phyloP scores from a whole-genome alignment of 1,140 invertebrate genomes.

The Mycetomoellerius zeteki region DNA sequence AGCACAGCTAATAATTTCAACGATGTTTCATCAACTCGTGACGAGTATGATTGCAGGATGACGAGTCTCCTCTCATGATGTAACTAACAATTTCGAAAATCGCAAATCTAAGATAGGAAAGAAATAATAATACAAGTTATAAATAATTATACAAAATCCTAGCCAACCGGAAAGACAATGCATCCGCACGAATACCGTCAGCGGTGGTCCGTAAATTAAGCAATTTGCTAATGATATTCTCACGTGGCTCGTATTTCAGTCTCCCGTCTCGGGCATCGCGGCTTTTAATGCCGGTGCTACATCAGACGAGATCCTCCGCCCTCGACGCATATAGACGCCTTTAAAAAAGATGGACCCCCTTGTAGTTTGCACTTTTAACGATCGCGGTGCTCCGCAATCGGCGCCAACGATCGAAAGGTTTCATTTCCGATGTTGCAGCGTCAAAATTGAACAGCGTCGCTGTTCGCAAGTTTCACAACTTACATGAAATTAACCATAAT shows the following conservation, averaged over 20 bases:
- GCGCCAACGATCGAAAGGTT: background rate
- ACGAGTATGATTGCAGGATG: conserved; percentile 1
- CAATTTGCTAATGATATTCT: conserved; percentile 87
- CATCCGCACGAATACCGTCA: conserved; percentile 42
- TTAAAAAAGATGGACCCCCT: conserved; percentile 35
- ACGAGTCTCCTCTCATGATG: conserved; percentile 33
- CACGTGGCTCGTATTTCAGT: conserved; percentile 85
- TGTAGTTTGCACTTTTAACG: conserved; percentile 33
- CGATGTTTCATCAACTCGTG: background rate
- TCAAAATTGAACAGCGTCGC: background rate
- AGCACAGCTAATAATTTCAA: conserved; percentile 27
- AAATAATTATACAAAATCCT: conserved; percentile 60
- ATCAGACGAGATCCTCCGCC: conserved; percentile 42
- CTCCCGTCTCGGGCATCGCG: conserved; percentile 79
- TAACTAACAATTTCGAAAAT: conserved; percentile 35
- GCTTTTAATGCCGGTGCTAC: conserved; percentile 82
- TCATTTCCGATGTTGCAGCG: background rate
- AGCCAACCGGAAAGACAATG: conserved; percentile 45
- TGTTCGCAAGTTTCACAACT: background rate
- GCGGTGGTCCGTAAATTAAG: conserved; percentile 84
- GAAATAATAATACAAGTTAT: conserved; percentile 67
- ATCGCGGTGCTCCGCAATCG: conserved; percentile 12
- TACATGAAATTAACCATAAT: background rate
- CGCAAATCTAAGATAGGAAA: conserved; percentile 21
- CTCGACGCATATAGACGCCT: conserved; percentile 35